Conservation (phyloP, 2,113 vertebrate genomes). For the Asarcornis scutulata region DNA sequence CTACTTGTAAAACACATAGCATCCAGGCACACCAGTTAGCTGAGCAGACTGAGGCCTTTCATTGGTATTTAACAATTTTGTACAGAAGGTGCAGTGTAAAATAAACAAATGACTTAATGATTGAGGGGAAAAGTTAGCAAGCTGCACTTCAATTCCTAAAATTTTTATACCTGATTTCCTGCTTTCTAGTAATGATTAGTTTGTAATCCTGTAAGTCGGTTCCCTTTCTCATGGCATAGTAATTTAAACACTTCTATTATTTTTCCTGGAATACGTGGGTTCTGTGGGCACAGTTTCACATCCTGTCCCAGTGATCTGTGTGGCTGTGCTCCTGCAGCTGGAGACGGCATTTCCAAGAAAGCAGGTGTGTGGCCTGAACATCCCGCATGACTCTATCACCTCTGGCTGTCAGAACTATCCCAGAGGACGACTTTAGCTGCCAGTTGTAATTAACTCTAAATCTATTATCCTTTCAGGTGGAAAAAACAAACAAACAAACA, state of each 20-base stretch:
- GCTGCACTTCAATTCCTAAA: neutral
- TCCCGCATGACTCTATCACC: neutral
- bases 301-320: neutral
- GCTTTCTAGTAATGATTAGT: constrained; percentile 33
- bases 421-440: neutral
- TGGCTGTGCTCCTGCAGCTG: neutral
- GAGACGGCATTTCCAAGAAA: neutral
- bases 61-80: neutral
- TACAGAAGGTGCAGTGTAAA: neutral
- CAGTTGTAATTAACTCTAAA: neutral
- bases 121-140: neutral
- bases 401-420: neutral
- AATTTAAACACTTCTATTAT: neutral
- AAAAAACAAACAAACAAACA: too few species aligned
- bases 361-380: neutral
- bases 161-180: neutral
- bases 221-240: neutral
- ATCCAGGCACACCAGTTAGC: neutral
- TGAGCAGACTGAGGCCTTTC: neutral
- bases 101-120: neutral
- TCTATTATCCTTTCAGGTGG: neutral
- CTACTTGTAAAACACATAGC: neutral
- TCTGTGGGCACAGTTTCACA: neutral
- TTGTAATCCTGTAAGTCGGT: constrained; percentile 24
- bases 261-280: neutral